Evolutionary conservation across 2,797 vertebrate species (phyloP).

Genomic region (Pachyuromys duprasi): DNA sequence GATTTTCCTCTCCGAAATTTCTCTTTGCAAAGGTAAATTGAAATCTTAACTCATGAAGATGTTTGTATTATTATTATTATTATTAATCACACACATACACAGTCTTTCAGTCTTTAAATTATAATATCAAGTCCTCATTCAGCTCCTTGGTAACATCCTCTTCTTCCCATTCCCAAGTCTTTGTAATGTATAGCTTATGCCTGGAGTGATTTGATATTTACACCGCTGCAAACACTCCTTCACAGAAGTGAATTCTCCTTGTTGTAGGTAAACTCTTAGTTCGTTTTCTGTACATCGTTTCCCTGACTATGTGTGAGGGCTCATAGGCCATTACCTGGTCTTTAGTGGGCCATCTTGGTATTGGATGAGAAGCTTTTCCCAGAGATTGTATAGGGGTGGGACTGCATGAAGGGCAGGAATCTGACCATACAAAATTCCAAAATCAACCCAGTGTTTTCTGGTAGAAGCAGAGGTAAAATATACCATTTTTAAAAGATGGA

Average conservation of each 20-base stretch:
- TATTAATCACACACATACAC: neutral
- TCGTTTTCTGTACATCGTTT: neutral
- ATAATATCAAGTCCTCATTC: neutral
- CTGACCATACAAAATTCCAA: neutral
- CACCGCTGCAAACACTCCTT: neutral
- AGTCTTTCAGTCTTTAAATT: neutral
- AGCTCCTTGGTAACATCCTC: neutral
- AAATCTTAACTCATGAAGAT: neutral
- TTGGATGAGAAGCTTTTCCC: neutral
- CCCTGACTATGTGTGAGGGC: too few species aligned
- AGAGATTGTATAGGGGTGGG: neutral
- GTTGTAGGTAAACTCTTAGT: neutral
- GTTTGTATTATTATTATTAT: neutral
- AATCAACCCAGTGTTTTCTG: conserved; percentile 13
- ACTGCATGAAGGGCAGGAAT: too few species aligned
- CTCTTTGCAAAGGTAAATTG: neutral
- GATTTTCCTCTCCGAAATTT: neutral
- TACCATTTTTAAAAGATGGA: neutral
- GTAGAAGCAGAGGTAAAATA: neutral
- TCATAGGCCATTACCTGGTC: neutral
- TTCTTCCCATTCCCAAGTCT: neutral
- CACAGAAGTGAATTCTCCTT: neutral
- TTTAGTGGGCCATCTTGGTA: neutral
- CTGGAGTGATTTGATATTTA: neutral
- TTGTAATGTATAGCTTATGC: neutral